Base-by-base conservation (phyloP, 2,113 vertebrate species). In the Orthonyx spaldingii region DNA sequence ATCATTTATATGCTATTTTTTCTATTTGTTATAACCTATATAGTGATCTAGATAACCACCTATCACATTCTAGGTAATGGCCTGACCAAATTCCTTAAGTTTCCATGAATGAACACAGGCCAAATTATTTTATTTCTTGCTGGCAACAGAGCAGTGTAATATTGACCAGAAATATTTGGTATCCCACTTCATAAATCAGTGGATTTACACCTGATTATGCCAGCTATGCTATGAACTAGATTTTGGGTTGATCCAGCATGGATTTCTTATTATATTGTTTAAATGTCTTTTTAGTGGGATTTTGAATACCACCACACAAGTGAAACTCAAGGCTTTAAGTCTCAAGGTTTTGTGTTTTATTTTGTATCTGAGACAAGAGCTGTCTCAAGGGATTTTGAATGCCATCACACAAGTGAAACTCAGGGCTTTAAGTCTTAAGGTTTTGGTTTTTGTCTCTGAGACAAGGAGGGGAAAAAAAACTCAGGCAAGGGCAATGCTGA, bases 391-490 rank as follows among this genome's bases (percentile, higher is more conserved):
- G 46, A 76, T 70, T 93, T 90, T 82, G 39, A 83, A 82, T 68
- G 55, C 33, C 21, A 30, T 47, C 20, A 41, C 30, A 74, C 9
- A 78, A 61, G 5, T 50, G 22, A 92, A 89, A 81, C 24, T 87
- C 46, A 24, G 44, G 50, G 24, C 9, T 75, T 50, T 41, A 50
- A 39, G 24, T 49, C 20, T 91, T 42, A 59, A 78, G 22, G 1
- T 42, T 42, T 95, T 70, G 28, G 0, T 60, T 83, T 57, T 79
- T 93, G 9, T 26, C 15, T 60, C 72, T 71, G 56, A 81, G 7
- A 65, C 9, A 65, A 66, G 13, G 4, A 0, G 2, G 20, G 24
- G 13, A 30, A n/a, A 56, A n/a, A n/a, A 26, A 13, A 11, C 7
- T 6, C 21, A 47, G 19, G 0, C 1, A 1, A 8, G 15, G 5